phyloP scores from a whole-genome alignment of 2,888 invertebrate species.

The Eupithecia abbreviata region DNA sequence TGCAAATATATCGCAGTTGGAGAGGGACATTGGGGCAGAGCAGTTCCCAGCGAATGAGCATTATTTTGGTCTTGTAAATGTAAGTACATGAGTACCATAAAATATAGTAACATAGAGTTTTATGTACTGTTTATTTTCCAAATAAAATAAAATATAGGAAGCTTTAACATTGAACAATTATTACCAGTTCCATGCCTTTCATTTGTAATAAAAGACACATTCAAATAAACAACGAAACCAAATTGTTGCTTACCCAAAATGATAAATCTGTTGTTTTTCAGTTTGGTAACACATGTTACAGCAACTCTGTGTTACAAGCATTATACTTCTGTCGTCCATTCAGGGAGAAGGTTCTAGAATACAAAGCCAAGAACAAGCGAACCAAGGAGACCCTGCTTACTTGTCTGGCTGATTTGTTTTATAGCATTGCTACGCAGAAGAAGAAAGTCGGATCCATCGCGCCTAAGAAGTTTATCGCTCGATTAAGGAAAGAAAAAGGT shows the following conservation, averaged over 20 bases:
- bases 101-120: no score
- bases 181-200: background rate
- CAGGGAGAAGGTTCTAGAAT: slow-evolving; percentile 98
- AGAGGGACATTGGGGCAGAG: slow-evolving; percentile 99
- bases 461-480: slow-evolving; percentile 99
- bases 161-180: background rate
- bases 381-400: slow-evolving; percentile 98
- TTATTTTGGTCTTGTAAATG: slow-evolving; percentile 99
- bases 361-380: slow-evolving; percentile 97
- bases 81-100: slow-evolving; percentile 80
- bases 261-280: slow-evolving; percentile 71
- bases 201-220: background rate
- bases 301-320: slow-evolving; percentile 99
- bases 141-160: background rate
- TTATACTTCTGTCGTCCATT: slow-evolving; percentile 99
- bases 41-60: slow-evolving; percentile 99
- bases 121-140: no score
- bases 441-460: slow-evolving; percentile 99
- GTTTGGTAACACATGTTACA: slow-evolving; percentile 99
- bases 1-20: slow-evolving; percentile 99
- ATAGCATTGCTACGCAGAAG: slow-evolving; percentile 99
- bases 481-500: slow-evolving; percentile 99
- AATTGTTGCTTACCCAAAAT: background rate
- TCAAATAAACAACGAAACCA: background rate
- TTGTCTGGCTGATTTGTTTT: slow-evolving; percentile 99